Percentiles rank a stretch among this genome's conserved stretches.
Evolutionary conservation across 2,888 invertebrate species (phyloP).

Genomic region (Temnothorax unifasciatus): DNA sequence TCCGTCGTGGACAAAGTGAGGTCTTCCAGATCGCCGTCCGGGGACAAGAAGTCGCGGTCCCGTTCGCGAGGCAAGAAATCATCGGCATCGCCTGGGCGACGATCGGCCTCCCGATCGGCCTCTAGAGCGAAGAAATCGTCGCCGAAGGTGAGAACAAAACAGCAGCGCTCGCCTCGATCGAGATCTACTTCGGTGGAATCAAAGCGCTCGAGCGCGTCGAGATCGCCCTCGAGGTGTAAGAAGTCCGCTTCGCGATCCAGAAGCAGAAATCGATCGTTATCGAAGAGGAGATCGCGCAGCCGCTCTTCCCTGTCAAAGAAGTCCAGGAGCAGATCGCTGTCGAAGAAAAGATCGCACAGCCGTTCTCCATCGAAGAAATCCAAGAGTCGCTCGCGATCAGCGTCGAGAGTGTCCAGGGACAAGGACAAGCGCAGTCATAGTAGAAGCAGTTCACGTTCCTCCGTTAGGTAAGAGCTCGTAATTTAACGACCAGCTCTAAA

Average conservation of each 20-base stretch:
- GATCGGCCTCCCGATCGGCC: conserved; percentile 69
- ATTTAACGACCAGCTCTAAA: background rate
- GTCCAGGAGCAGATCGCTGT: conserved; percentile 84
- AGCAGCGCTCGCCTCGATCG: conserved; percentile 73
- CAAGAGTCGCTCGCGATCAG: conserved; percentile 78
- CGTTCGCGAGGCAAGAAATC: conserved; percentile 73
- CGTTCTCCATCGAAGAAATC: conserved; percentile 78
- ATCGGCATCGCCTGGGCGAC: conserved; percentile 72
- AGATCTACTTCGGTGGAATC: conserved; percentile 80
- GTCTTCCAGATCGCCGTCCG: conserved; percentile 80
- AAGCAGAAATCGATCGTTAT: conserved; percentile 84
- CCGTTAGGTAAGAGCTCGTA: conserved; percentile 76
- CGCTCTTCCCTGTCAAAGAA: conserved; percentile 79
- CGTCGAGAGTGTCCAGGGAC: conserved; percentile 78
- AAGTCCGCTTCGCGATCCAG: conserved; percentile 78
- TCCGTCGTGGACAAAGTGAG: conserved; percentile 76
- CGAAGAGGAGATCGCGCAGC: conserved; percentile 73
- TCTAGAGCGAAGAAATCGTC: conserved; percentile 66
- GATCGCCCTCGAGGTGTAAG: conserved; percentile 74
- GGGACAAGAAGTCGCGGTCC: conserved; percentile 74
- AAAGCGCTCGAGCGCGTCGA: conserved; percentile 73
- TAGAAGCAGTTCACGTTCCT: conserved; percentile 83
- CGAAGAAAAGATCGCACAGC: conserved; percentile 77
- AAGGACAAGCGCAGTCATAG: conserved; percentile 81
- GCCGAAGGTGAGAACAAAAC: conserved; percentile 68